Conservation (phyloP, 2,113 vertebrate species). For the Laticauda laticaudata region DNA sequence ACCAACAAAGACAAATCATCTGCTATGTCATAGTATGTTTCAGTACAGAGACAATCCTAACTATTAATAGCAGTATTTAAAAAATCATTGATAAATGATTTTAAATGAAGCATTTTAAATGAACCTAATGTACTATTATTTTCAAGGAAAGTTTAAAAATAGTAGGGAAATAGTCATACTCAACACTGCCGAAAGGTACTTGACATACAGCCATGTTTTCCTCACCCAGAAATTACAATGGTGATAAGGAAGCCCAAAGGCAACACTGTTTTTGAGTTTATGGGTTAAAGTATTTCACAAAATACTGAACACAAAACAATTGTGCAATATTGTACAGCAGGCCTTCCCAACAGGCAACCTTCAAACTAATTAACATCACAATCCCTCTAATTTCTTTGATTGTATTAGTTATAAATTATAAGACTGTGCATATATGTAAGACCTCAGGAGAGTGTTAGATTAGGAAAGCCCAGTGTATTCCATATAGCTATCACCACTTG, state of each 20-base stretch:
- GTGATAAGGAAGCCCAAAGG: slow-evolving; percentile 9
- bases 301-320: not conserved
- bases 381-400: not conserved
- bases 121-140: not conserved
- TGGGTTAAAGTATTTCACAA: not conserved
- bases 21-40: not conserved
- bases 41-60: not conserved
- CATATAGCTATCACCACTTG: not conserved
- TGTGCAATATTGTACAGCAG: not conserved
- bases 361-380: not conserved
- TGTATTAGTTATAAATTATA: not conserved
- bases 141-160: not conserved
- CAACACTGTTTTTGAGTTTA: not conserved
- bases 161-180: not conserved
- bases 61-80: not conserved
- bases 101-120: not conserved
- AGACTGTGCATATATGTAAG: not conserved
- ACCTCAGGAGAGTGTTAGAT: not conserved
- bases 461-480: not conserved
- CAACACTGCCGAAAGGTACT: not conserved
- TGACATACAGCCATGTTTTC: not conserved
- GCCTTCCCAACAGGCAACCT: not conserved
- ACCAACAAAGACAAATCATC: not conserved
- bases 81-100: not conserved
- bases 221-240: not conserved